Evolutionary conservation across 2,797 vertebrate species (phyloP).

Genomic region (Thalassophryne amazonica): DNA sequence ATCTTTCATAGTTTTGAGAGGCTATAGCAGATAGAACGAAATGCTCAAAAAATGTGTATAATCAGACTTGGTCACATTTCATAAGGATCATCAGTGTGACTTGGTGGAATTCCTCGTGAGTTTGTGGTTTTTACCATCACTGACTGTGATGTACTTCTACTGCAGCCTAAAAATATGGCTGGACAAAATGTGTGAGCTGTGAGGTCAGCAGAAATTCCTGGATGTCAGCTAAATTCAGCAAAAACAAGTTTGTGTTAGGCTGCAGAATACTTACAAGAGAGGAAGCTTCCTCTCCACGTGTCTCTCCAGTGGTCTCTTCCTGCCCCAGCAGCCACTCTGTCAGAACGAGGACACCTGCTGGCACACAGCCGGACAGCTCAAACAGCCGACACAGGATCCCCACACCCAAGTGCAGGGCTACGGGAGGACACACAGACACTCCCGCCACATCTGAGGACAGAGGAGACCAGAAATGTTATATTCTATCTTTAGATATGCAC

Average conservation of each 20-base stretch:
- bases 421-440: slow-evolving; percentile 80
- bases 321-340: slow-evolving; percentile 88
- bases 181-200: background rate
- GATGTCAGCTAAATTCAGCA: background rate
- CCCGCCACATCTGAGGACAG: slow-evolving; percentile 72
- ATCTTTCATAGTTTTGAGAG: too few species aligned
- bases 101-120: background rate
- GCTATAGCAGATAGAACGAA: too few species aligned
- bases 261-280: slow-evolving; percentile 54
- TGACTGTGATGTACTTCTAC: slow-evolving; percentile 4
- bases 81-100: background rate
- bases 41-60: too few species aligned
- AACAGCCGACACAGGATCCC: slow-evolving; percentile 83
- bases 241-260: background rate
- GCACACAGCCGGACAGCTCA: slow-evolving; percentile 75
- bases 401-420: slow-evolving; percentile 83
- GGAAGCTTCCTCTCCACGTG: slow-evolving; percentile 35
- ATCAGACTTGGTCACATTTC: too few species aligned
- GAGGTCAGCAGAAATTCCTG: background rate
- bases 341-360: slow-evolving; percentile 70
- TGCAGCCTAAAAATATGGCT: background rate
- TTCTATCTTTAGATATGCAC: background rate
- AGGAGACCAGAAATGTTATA: background rate
- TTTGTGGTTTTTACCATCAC: background rate
- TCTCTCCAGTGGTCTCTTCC: slow-evolving; percentile 6